Base-by-base conservation (phyloP, 1,140 invertebrate species). In the Cydia strobilella region DNA sequence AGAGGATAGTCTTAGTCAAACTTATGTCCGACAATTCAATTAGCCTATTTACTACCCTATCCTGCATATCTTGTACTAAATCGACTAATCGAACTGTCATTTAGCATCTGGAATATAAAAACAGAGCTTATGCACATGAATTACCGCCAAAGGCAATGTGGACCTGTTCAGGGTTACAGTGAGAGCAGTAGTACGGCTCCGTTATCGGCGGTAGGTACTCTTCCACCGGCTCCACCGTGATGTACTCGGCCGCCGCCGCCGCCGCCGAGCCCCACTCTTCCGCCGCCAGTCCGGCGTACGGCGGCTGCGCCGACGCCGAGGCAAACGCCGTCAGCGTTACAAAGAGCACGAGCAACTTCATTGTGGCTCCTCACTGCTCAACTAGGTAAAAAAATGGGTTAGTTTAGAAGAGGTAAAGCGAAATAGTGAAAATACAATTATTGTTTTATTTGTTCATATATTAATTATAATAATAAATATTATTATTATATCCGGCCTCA, bases 81-180 rank as follows among this genome's bases (percentile, higher is more conserved):
- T 31, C 31, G 5, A 31, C 3, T 31, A 4, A 31, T 31, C 31
- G 31, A 6, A 31, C 3, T 31, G 31, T 31, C 31, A 31, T 31
- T 31, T 31, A 31, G 31, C 31, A 31, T 39, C 9, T 39, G 35
- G 4, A 10, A 39, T 39, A 39, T 39, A 39, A 39, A 31, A 39
- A 10, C 35, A 39, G 7, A 39, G 35, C 7, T 39, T 39, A 39
- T 39, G 42, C 42, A 45, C 13, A 15, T 13, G 1, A 18, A 86
- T 12, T 66, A 66, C 63, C 63, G 7, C 63, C 63, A 35, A 66
- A 66, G 13, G 63, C 10, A n/a, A 66, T 66, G 63, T 66, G 63
- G 10, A 66, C 63, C 13, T 66, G 63, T n/a, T 66, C 27, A 15
- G 63, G 63, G 12, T 66, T 13, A 25, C 63, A 66, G 13, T 66